phyloP scores from a whole-genome alignment of 2,888 invertebrate species.

The Synergus gifuensis region DNA sequence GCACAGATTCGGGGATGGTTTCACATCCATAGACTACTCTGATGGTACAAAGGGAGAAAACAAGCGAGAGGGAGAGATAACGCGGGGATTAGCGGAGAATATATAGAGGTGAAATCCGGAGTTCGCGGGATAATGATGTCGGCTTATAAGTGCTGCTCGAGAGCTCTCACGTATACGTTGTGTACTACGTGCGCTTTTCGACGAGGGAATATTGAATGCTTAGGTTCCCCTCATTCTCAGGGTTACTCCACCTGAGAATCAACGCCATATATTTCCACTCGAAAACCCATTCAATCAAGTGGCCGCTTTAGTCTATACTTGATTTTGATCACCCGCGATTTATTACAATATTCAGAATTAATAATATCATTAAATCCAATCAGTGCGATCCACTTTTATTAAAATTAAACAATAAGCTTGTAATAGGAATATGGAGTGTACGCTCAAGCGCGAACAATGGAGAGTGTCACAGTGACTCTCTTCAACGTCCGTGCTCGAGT shows the following conservation, averaged over 20 bases:
- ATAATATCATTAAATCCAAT: too few species aligned
- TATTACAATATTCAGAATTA: neutral
- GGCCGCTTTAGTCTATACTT: slow-evolving; percentile 28
- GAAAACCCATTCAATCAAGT: slow-evolving; percentile 20
- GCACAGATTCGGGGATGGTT: slow-evolving; percentile 5
- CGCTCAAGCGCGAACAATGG: too few species aligned
- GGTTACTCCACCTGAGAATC: slow-evolving; percentile 46
- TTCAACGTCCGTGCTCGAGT: too few species aligned
- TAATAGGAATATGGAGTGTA: too few species aligned
- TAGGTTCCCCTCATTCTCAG: slow-evolving; percentile 32
- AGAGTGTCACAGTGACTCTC: too few species aligned
- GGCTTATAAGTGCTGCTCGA: slow-evolving; percentile 35
- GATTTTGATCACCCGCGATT: slow-evolving; percentile 17
- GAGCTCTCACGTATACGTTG: slow-evolving; percentile 36
- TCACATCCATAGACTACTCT: neutral
- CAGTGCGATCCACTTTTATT: too few species aligned
- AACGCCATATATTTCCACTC: slow-evolving; percentile 44
- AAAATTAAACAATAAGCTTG: too few species aligned
- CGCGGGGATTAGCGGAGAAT: slow-evolving; percentile 50
- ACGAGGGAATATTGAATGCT: slow-evolving; percentile 34
- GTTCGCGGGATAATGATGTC: slow-evolving; percentile 64
- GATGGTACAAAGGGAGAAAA: neutral
- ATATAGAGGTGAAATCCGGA: slow-evolving; percentile 59
- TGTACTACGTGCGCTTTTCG: slow-evolving; percentile 30
- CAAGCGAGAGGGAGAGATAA: slow-evolving; percentile 52